phyloP scores from a whole-genome alignment of 2,797 vertebrate genomes.

The Anguilla anguilla region DNA sequence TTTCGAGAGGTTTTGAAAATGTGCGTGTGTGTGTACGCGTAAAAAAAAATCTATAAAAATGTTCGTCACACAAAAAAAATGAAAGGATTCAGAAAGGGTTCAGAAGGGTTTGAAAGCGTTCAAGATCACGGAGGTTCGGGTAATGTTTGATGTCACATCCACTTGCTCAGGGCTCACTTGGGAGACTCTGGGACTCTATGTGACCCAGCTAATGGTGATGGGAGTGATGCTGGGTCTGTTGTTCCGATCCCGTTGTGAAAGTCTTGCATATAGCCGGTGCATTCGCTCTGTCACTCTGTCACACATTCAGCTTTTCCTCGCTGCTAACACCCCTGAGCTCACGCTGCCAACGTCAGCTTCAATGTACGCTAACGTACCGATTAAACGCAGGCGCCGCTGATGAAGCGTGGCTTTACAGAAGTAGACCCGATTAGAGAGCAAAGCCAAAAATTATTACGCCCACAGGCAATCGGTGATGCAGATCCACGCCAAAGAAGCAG shows the following conservation, averaged over 20 bases:
- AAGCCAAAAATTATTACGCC: constrained; percentile 63
- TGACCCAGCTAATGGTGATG: background rate
- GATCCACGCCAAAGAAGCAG: constrained; percentile 51
- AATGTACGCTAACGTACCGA: background rate
- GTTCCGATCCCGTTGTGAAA: background rate
- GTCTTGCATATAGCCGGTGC: background rate
- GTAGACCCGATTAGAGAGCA: constrained; percentile 56
- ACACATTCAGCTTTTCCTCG: background rate
- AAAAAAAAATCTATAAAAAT: no score
- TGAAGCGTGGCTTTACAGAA: background rate
- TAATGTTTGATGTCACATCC: background rate
- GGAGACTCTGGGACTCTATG: background rate
- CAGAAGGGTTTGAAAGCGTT: background rate
- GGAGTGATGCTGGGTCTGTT: background rate
- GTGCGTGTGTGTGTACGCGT: background rate
- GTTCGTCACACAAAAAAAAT: background rate
- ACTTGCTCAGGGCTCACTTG: background rate
- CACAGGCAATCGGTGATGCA: constrained; percentile 50
- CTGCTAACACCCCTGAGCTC: background rate
- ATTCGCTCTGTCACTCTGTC: background rate
- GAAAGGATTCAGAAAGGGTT: background rate
- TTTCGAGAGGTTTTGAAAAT: background rate
- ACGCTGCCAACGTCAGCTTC: background rate
- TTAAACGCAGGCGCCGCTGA: background rate
- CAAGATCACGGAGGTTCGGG: background rate